Base-by-base conservation (phyloP, 2,888 invertebrate species). In the Agapostemon virescens region DNA sequence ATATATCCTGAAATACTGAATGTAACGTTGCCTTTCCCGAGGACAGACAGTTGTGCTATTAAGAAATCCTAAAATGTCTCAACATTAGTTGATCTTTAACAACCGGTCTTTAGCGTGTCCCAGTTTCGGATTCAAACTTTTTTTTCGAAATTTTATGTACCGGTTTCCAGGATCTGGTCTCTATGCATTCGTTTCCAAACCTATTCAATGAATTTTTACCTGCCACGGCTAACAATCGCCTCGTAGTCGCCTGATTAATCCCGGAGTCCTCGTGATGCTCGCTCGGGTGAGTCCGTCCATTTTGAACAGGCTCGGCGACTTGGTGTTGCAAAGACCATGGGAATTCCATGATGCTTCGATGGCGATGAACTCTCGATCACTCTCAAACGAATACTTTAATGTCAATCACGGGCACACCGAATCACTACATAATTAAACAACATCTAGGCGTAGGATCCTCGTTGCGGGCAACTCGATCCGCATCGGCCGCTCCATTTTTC, bases 251-350 rank as follows among this genome's bases (percentile, higher is more conserved):
- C 40, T 90, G 90, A 77, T 81, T 85, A 66, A 90, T 88, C 23
- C 78, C 61, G 26, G 83, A 66, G 52, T 90, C 89, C 69, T 88
- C 89, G 23, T 86, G 85, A 70, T 87, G 84, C 61, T 86, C 89
- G 63, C 38, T 70, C 11, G 87, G 61, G 79, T 89, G 90, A 71
- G 55, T 76, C 38, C 88, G 84, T 67, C 79, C 81, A 38, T 69
- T 85, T 69, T 88, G 87, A 13, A 88, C 79, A 11, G 85, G 76
- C 77, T 90, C 89, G 15, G 69, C 66, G 49, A 82, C 42, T 63
- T 89, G 90, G 73, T 90, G 90, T 49, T 90, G 90, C 67, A 90
- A 84, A 33, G 88, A 82, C 90, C 90, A 90, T 64, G 90, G 84
- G 72, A 90, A 90, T 82, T 90, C 90, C 90, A 90, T 90, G 66